Evolutionary conservation across 1,140 invertebrate genomes (phyloP).

Genomic region (Rhopalosiphum padi): DNA sequence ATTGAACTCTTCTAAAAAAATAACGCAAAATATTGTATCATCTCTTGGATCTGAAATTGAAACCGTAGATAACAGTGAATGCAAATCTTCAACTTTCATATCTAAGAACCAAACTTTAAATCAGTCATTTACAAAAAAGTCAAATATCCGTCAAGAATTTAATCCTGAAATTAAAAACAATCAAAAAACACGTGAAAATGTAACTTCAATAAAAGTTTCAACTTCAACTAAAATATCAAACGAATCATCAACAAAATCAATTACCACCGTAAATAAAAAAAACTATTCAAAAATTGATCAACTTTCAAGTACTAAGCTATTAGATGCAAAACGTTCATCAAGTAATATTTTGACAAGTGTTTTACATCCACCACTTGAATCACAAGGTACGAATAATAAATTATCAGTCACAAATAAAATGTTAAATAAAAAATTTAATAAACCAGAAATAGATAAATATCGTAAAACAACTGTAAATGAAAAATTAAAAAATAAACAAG

Average conservation of each 20-base stretch:
- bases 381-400: neutral
- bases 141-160: neutral
- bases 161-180: neutral
- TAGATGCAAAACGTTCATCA: neutral
- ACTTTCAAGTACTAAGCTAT: neutral
- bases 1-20: neutral
- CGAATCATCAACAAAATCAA: neutral
- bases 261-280: neutral
- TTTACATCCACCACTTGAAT: neutral
- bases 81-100: neutral
- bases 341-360: neutral
- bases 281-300: neutral
- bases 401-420: too few species aligned
- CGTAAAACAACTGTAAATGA: neutral
- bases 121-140: neutral
- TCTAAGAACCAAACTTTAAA: neutral
- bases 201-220: neutral
- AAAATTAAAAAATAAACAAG: constrained; percentile 1
- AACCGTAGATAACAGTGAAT: neutral
- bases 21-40: neutral
- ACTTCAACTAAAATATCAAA: neutral
- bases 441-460: neutral
- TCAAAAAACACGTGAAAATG: neutral
- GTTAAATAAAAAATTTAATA: neutral
- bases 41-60: neutral